Percentiles rank a stretch among this genome's conserved stretches.
phyloP scores from a whole-genome alignment of 2,797 vertebrate genomes.

The Avahi laniger region DNA sequence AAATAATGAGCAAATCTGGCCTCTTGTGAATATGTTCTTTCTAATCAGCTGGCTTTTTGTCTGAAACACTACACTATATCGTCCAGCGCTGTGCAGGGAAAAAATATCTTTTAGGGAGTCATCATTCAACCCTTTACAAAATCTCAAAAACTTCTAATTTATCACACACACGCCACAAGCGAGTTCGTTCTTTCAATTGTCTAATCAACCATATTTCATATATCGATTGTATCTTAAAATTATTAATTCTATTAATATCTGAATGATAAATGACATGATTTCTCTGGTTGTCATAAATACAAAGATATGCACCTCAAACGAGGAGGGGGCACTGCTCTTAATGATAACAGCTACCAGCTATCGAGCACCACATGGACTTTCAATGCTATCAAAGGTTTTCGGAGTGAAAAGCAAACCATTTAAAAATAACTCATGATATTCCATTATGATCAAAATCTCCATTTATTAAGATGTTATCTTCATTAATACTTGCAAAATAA shows the following conservation, averaged over 20 bases:
- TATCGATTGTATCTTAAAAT: background rate
- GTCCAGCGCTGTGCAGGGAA: background rate
- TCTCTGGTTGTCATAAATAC: slow-evolving; percentile 15
- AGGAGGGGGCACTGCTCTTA: background rate
- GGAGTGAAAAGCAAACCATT: background rate
- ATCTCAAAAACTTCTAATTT: background rate
- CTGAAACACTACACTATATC: background rate
- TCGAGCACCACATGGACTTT: background rate
- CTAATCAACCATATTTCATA: slow-evolving; percentile 21
- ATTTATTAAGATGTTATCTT: slow-evolving; percentile 13
- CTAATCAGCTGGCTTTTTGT: slow-evolving; percentile 32
- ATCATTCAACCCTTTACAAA: background rate
- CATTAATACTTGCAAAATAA: background rate
- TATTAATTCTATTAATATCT: background rate
- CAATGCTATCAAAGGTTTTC: background rate
- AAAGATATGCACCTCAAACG: background rate
- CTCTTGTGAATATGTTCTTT: slow-evolving; percentile 45
- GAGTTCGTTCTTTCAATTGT: background rate
- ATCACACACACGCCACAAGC: background rate
- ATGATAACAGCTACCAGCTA: background rate
- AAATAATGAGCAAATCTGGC: slow-evolving; percentile 33
- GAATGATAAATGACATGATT: slow-evolving; percentile 4
- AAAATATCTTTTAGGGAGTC: background rate
- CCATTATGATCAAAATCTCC: background rate
- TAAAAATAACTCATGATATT: background rate